Conservation (phyloP, 23 tunicate genomes). For the Corella eumyota region DNA sequence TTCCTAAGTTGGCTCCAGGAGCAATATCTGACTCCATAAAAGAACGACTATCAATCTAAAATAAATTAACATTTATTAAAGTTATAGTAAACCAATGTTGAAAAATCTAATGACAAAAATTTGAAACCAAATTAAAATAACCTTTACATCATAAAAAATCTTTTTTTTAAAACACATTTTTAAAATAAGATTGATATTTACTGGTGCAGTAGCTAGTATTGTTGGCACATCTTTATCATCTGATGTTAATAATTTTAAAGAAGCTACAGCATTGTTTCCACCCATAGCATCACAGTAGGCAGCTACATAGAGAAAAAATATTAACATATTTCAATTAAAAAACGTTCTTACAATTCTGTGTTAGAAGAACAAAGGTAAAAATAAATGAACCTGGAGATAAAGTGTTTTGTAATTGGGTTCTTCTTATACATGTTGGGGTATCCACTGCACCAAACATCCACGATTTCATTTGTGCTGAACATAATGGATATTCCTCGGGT, state of each 20-base stretch:
- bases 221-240: background rate
- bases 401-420: slow-evolving; percentile 31
- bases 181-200: too few relatives aligned
- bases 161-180: too few relatives aligned
- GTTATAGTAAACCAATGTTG: too few relatives aligned
- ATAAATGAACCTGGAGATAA: slow-evolving; percentile 27
- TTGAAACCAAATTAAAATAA: too few relatives aligned
- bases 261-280: slow-evolving; percentile 24
- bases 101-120: too few relatives aligned
- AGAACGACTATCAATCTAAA: slow-evolving; percentile 69
- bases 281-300: slow-evolving; percentile 53
- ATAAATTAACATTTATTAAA: background rate
- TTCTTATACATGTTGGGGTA: slow-evolving; percentile 44
- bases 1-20: slow-evolving; percentile 48
- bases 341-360: background rate
- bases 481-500: slow-evolving; percentile 43
- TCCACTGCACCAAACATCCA: slow-evolving; percentile 65
- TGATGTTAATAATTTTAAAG: slow-evolving; percentile 23
- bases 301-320: slow-evolving; percentile 7
- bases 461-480: slow-evolving; percentile 74
- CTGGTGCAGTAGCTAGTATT: slow-evolving; percentile 65
- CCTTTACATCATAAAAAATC: too few relatives aligned
- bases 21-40: slow-evolving; percentile 32
- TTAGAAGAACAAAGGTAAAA: background rate
- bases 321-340: background rate